These are phyloP conservation scores for Plectrocnemia conspersa DNA, from an alignment of 1,140 invertebrate genomes.

Conservation along the genomic window DNA sequence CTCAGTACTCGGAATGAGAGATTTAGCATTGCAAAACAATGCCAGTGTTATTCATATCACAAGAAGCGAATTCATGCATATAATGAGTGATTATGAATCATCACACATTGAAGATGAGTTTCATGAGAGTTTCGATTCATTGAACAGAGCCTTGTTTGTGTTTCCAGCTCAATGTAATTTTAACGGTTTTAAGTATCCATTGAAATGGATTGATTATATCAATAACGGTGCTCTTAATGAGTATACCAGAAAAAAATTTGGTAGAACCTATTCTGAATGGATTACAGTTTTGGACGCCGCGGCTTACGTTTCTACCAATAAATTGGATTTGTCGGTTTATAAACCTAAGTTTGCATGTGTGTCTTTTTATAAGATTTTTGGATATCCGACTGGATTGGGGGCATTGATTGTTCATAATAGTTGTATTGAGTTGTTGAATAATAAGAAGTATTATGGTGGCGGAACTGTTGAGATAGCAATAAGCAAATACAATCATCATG, in stretches of 20 bases:
- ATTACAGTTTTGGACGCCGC: constrained; percentile 86
- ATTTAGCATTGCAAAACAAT: constrained; percentile 52
- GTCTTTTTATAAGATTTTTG: constrained; percentile 98
- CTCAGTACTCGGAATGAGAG: constrained; percentile 88
- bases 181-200: constrained; percentile 83
- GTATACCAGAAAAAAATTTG: constrained; percentile 40
- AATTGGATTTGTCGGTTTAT: constrained; percentile 65
- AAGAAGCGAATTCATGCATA: constrained; percentile 49
- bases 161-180: constrained; percentile 95
- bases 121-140: constrained; percentile 30
- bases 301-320: constrained; percentile 71
- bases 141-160: constrained; percentile 64
- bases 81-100: constrained; percentile 40
- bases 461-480: constrained; percentile 83
- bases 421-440: constrained; percentile 56
- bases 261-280: constrained; percentile 56
- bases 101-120: constrained; percentile 19
- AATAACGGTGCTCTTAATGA: constrained; percentile 58
- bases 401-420: constrained; percentile 76
- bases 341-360: constrained; percentile 86
- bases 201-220: constrained; percentile 65
- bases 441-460: constrained; percentile 84
- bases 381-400: constrained; percentile 91
- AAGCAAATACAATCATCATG: constrained; percentile 63
- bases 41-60: constrained; percentile 52